Conservation (phyloP, 2,113 vertebrate genomes). For the Egretta garzetta region DNA sequence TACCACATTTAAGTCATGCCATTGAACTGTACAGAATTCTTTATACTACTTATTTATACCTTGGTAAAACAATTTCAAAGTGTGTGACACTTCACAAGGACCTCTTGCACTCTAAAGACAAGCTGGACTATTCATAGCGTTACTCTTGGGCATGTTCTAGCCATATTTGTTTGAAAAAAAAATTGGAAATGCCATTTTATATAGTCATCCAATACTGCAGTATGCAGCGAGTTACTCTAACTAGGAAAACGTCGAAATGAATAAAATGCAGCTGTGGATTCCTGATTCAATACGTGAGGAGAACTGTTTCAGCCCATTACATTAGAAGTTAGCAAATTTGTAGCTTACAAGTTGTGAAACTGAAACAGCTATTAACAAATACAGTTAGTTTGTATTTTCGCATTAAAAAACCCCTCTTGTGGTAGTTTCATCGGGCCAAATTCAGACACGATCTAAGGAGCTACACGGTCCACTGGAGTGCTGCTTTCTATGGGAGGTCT, state of each 20-base stretch:
- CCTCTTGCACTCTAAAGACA: neutral
- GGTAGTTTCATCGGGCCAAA: neutral
- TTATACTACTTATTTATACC: neutral
- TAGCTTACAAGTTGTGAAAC: conserved; percentile 28
- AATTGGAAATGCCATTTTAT: conserved; percentile 54
- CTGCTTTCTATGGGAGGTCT: neutral
- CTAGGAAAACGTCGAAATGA: conserved; percentile 58
- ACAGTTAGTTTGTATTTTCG: neutral
- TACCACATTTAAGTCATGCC: neutral
- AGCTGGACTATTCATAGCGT: neutral
- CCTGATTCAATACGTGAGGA: conserved; percentile 36
- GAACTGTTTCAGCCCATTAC: conserved; percentile 1
- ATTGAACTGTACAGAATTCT: neutral
- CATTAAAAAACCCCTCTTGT: accelerated
- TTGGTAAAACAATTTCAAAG: neutral
- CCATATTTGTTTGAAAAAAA: neutral
- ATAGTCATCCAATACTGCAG: conserved; percentile 19
- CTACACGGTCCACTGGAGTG: neutral
- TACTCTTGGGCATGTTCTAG: neutral
- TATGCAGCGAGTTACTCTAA: conserved; percentile 26
- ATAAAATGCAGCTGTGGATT: neutral
- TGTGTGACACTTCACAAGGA: neutral
- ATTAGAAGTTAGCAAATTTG: conserved; percentile 33
- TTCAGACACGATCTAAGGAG: neutral
- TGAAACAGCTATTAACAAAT: neutral